Base-by-base conservation (phyloP, 2,888 invertebrate species). In the Nomada goodeniana region DNA sequence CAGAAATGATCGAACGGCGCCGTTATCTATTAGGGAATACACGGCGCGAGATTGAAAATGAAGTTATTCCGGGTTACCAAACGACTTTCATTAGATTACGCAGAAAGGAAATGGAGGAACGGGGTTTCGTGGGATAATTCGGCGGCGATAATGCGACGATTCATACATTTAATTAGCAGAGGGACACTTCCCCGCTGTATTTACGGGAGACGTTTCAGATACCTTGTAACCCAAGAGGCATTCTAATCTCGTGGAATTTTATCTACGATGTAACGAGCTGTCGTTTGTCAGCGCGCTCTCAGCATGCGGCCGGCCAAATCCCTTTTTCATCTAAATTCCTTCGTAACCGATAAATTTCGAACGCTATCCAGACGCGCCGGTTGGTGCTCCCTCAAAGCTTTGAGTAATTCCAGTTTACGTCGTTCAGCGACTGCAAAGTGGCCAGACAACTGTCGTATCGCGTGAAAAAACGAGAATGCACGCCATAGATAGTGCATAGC, bases 251-350 rank as follows among this genome's bases (percentile, higher is more conserved):
- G 47, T 63, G 78, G 80, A 80, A 80, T 80, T 80, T 80, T 80
- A 80, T 80, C 80, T 55, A 47, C 42, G 42, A 55, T 20, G 65
- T 67, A 67, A 80, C 80, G 80, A 18, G 23, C 72, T 29, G 72
- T 36, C 79, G 80, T 72, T 72, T 72, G 57, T 80, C 79, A 80
- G 52, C 67, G 60, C 26, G 2, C 65, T 11, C 76, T 64, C 50
- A 15, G 42, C 65, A 52, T 50, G 7, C 42, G 18, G 69, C 55
- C 71, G 29, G 71, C 55, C 71, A 36, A 80, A 80, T 80, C 68
- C 72, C 79, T 80, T 68, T 79, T 80, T 80, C 80, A 78, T 80
- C 79, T 78, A 79, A 80, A 78, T 80, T 80, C 80, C 80, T 72
- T 13, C 63, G 63, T 26, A 57, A 78, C 72, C 80, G 15, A 72